Percentiles rank a stretch among this genome's conserved stretches.
Conservation (phyloP, 2,888 invertebrate species). For the Trissolcus japonicus region DNA sequence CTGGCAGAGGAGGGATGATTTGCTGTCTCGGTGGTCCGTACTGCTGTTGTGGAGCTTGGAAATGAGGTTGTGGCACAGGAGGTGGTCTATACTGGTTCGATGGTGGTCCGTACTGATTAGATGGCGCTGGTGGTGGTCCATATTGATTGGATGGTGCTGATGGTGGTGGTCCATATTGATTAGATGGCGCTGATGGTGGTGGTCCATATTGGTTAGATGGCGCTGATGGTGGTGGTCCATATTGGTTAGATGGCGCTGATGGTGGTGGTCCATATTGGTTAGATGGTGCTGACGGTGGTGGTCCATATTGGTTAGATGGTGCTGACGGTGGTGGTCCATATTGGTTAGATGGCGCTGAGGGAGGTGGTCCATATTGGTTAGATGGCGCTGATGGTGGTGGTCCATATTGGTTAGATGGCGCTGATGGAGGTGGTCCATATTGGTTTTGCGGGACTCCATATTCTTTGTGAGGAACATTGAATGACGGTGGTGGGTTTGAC, state of each 20-base stretch:
- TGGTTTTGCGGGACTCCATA: conserved; percentile 63
- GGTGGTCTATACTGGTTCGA: conserved; percentile 19
- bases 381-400: conserved; percentile 70
- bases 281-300: conserved; percentile 63
- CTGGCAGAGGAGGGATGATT: conserved; percentile 70
- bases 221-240: conserved; percentile 73
- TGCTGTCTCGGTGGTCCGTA: conserved; percentile 69
- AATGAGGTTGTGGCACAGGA: conserved; percentile 12
- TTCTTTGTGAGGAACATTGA: conserved; percentile 64
- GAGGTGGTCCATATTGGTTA: conserved; percentile 70
- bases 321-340: no score
- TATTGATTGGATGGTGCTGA: conserved; percentile 54
- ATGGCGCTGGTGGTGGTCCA: conserved; percentile 70
- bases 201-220: conserved; percentile 66
- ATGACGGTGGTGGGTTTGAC: conserved; percentile 58
- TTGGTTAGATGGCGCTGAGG: no score
- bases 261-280: conserved; percentile 71
- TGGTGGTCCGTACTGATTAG: conserved; percentile 58
- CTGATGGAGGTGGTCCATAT: conserved; percentile 76
- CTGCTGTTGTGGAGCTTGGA: conserved; percentile 8
- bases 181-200: conserved; percentile 67
- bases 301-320: conserved; percentile 64
- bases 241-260: conserved; percentile 59
- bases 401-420: conserved; percentile 63
- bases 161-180: conserved; percentile 74